A percentile compares a stretch with the other conserved stretches of the same genome.
phyloP scores from a whole-genome alignment of 1,140 invertebrate species.

The Pseudomyrmex pallidus region DNA sequence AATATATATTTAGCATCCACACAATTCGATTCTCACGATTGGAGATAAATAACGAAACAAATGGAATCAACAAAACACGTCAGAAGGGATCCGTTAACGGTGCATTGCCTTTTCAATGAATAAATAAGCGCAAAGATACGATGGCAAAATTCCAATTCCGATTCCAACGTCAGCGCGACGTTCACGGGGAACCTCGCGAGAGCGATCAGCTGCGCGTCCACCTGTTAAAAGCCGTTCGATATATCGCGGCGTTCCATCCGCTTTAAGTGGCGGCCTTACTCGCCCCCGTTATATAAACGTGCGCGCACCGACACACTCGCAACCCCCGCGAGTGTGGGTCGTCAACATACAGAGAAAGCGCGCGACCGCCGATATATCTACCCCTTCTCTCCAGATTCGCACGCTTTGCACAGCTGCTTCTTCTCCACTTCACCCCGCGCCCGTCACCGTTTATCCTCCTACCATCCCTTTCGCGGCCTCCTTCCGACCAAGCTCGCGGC shows the following conservation, averaged over 20 bases:
- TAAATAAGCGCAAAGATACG: constrained; percentile 20
- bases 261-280: constrained; percentile 82
- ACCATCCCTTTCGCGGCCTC: constrained; percentile 64
- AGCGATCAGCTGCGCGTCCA: constrained; percentile 62
- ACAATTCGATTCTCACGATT: not conserved
- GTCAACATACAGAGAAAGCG: constrained; percentile 65
- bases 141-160: constrained; percentile 40
- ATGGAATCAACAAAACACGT: not conserved
- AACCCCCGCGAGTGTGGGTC: constrained; percentile 52
- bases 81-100: not conserved
- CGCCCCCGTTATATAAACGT: constrained; percentile 67
- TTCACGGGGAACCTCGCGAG: not conserved
- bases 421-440: constrained; percentile 12
- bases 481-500: constrained; percentile 61
- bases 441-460: constrained; percentile 59
- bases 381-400: not conserved
- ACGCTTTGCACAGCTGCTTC: constrained; percentile 64
- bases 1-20: not conserved
- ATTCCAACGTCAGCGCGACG: constrained; percentile 35
- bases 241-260: constrained; percentile 69
- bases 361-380: constrained; percentile 46
- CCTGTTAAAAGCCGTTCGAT: constrained; percentile 74
- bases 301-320: constrained; percentile 45
- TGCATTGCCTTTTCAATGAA: constrained; percentile 2
- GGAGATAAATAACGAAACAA: not conserved